Percentiles rank a stretch among this genome's conserved stretches.
Conservation (phyloP, 2,888 invertebrate species). For the Enchytraeus crypticus region DNA sequence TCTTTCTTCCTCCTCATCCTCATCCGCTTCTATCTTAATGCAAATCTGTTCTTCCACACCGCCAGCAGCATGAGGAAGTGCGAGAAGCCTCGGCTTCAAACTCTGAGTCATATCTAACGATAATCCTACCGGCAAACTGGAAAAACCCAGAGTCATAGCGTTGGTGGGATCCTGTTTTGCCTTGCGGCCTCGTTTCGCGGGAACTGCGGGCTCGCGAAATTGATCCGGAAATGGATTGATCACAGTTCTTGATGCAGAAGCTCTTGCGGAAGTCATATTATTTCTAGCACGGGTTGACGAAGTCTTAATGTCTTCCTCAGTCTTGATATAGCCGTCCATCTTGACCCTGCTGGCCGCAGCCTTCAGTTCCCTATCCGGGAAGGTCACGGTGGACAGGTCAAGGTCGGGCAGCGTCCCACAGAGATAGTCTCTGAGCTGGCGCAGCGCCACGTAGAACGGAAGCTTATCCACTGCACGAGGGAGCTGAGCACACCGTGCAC, state of each 20-base stretch:
- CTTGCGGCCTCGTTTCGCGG: not conserved
- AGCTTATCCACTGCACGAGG: slow-evolving; percentile 97
- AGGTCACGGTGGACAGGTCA: slow-evolving; percentile 43
- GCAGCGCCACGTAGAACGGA: slow-evolving; percentile 89
- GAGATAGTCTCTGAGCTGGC: slow-evolving; percentile 87
- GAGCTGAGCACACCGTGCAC: slow-evolving; percentile 89
- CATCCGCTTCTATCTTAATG: too few species aligned
- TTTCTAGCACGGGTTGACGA: too few species aligned
- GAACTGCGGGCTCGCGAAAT: not conserved
- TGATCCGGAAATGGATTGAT: too few species aligned
- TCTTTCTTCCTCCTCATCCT: too few species aligned
- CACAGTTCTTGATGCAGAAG: too few species aligned
- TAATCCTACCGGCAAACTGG: too few species aligned
- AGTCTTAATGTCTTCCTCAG: not conserved
- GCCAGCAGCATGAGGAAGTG: too few species aligned
- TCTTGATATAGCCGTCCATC: not conserved
- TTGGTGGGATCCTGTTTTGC: not conserved
- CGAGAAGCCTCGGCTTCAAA: too few species aligned
- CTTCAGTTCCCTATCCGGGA: slow-evolving; percentile 35
- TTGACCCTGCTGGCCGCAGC: slow-evolving; percentile 19
- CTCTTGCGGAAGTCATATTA: too few species aligned
- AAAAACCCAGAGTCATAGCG: not conserved
- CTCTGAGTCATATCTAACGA: too few species aligned
- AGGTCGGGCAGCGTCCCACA: slow-evolving; percentile 60
- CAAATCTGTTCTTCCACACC: too few species aligned